Percentiles rank a stretch among this genome's conserved stretches.
These are phyloP conservation scores for Lepidonotus clava DNA, from an alignment of 2,888 invertebrate genomes.

Conservation along the genomic window DNA sequence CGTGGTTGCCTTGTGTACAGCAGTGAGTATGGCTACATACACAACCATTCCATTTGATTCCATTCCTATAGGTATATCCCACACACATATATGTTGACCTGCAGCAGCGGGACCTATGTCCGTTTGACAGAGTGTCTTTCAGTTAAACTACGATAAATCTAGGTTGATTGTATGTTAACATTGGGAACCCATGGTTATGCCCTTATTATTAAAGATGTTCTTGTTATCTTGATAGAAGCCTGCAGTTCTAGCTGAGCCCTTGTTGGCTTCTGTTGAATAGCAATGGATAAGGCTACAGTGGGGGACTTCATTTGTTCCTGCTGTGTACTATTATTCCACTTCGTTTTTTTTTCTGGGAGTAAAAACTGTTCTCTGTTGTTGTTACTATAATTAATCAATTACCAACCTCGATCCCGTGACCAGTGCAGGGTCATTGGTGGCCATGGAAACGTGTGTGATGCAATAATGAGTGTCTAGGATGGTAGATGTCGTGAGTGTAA, in stretches of 20 bases:
- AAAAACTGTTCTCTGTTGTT: neutral
- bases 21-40: slow-evolving; percentile 20
- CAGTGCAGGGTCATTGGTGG: slow-evolving; percentile 30
- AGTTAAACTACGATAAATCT: neutral
- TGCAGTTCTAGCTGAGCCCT: neutral
- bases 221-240: slow-evolving; percentile 7
- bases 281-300: too few species aligned
- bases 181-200: neutral
- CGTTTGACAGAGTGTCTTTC: neutral
- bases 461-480: slow-evolving; percentile 36
- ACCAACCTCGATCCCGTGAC: neutral
- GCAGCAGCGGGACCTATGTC: neutral
- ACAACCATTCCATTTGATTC: slow-evolving; percentile 44
- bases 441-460: slow-evolving; percentile 47
- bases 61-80: neutral
- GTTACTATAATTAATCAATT: slow-evolving; percentile 17
- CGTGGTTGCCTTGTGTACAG: slow-evolving; percentile 46
- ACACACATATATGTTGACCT: neutral
- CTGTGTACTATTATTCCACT: neutral
- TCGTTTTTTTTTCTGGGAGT: neutral
- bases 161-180: neutral
- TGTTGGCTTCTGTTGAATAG: neutral
- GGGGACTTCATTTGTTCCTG: neutral
- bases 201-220: too few species aligned
- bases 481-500: slow-evolving; percentile 6